phyloP scores from a whole-genome alignment of 2,888 invertebrate genomes.

The Agrotis exclamationis region DNA sequence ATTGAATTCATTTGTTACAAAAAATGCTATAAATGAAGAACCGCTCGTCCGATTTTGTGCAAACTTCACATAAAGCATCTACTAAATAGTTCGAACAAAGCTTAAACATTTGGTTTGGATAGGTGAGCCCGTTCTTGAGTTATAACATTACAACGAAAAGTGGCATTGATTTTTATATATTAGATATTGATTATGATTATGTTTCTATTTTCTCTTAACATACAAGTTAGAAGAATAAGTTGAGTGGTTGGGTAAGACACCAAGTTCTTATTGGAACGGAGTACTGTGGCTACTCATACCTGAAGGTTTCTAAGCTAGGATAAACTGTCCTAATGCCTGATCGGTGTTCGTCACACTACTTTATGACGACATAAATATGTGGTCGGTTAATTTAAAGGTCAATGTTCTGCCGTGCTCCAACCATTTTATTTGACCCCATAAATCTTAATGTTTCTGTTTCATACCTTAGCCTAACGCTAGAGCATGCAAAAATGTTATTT shows the following conservation, averaged over 20 bases:
- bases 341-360: conserved; percentile 61
- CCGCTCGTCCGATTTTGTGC: too few species aligned
- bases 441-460: conserved; percentile 30
- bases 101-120: too few species aligned
- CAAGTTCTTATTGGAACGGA: conserved; percentile 3
- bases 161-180: too few species aligned
- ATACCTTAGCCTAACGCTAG: conserved; percentile 1
- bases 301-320: conserved; percentile 16
- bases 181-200: too few species aligned
- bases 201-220: not conserved
- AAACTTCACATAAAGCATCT: too few species aligned
- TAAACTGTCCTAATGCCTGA: conserved; percentile 23
- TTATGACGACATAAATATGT: conserved; percentile 72
- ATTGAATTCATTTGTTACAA: too few species aligned
- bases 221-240: not conserved
- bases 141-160: too few species aligned
- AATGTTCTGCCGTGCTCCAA: conserved; percentile 62
- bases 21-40: too few species aligned
- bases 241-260: not conserved
- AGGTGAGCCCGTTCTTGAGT: too few species aligned
- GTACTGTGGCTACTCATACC: conserved; percentile 24
- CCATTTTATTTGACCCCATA: conserved; percentile 61
- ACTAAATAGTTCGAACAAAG: too few species aligned
- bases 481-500: not conserved
- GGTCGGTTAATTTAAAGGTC: conserved; percentile 72